Percentiles rank a stretch among this genome's conserved stretches.
These are phyloP conservation scores for Schizaphis graminum DNA, from an alignment of 2,888 invertebrate genomes.

Conservation along the genomic window DNA sequence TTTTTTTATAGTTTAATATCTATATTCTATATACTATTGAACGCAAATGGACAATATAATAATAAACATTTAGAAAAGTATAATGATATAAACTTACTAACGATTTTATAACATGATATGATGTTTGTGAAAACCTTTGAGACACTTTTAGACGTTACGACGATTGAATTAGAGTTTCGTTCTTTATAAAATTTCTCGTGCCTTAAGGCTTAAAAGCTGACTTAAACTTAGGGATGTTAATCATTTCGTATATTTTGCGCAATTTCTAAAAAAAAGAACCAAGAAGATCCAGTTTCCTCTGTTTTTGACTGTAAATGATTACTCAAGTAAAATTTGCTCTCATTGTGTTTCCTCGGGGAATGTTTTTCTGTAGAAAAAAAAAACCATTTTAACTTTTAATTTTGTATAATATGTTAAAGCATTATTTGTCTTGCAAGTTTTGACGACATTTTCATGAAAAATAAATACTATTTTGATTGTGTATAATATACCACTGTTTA, in stretches of 20 bases:
- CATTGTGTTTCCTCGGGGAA: constrained; percentile 27
- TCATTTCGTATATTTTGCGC: constrained; percentile 11
- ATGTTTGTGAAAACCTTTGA: constrained; percentile 15
- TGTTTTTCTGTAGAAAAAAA: constrained; percentile 7
- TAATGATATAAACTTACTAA: constrained; percentile 21
- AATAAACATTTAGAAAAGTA: background rate
- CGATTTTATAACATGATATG: constrained; percentile 22
- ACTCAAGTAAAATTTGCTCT: constrained; percentile 19
- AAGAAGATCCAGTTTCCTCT: constrained; percentile 40
- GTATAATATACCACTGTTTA: background rate
- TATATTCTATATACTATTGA: background rate
- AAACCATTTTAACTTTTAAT: constrained; percentile 39
- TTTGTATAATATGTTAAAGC: background rate
- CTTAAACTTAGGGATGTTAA: constrained; percentile 47
- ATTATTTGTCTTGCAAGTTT: constrained; percentile 1
- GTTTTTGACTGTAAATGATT: constrained; percentile 52
- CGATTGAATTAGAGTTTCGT: constrained; percentile 43
- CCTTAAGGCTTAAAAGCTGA: constrained; percentile 25
- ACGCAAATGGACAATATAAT: background rate
- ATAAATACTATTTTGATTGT: background rate
- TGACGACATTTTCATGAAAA: background rate
- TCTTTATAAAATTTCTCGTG: background rate
- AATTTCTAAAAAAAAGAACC: constrained; percentile 29
- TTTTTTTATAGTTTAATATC: background rate
- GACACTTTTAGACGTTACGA: background rate